Evolutionary conservation across 2,113 vertebrate species (phyloP), one percentile per base, ranked within the genome.

Genomic region (Pollachius pollachius): DNA sequence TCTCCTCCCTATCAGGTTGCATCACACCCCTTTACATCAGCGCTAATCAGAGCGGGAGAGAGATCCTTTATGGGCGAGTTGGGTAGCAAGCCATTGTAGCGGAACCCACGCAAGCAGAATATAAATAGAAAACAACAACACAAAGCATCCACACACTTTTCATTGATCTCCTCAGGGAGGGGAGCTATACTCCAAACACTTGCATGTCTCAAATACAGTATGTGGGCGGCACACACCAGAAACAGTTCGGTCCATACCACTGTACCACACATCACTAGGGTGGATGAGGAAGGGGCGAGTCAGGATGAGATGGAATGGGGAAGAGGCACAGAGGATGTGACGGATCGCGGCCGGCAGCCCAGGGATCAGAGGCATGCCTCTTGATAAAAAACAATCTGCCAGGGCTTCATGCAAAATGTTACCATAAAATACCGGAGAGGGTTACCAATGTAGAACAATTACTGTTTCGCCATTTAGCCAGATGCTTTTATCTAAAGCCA

Each of bases 311-410:
- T 84, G 79, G 77, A 71, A n/a, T n/a, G 78, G 73, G 65, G 72
- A 63, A 62, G 80, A 67, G 57, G 37, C 66, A 83, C 81, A 85
- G 81, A 76, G 83, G 85, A 80, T 69, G 70, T 69, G 69, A 63
- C 73, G 73, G 48, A 21, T 19, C 1, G 11, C 9, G 11, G 30
- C 30, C 6, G 30, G 30, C 30, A 34, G 30, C 4, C 4, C 30
- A 5, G 30, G 30, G 30, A 34, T 23, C 23, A 23, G 23, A 23
- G 23, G 23, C 23, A 23, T 34, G 30, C 30, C 30, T 34, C 30
- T 30, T 30, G 30, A 34, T 34, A 34, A 34, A 34, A 9, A 48
- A 48, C 8, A 9, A 48, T 48, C 41, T 5, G 30, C 6, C 30
- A 48, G 41, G 41, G 8, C 2, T 12, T 48, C 9, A 48, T 48